Evolutionary conservation across 1,140 invertebrate species (phyloP).

Genomic region (Drosophila nasuta): DNA sequence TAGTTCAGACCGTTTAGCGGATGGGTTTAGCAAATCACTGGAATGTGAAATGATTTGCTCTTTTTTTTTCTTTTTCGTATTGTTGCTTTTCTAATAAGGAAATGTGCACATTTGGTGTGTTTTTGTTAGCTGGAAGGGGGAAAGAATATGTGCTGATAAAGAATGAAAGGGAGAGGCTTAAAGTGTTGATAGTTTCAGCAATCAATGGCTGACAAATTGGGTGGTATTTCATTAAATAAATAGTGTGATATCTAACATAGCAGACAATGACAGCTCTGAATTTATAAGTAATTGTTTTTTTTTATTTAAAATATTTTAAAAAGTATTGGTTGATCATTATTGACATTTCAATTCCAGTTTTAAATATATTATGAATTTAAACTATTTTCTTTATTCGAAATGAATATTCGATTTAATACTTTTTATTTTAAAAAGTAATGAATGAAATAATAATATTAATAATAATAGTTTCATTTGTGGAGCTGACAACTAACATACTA

Average conservation of each 20-base stretch:
- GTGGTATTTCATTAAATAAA: neutral
- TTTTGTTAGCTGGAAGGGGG: neutral
- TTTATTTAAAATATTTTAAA: no score
- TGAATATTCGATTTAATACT: no score
- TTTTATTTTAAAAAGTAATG: no score
- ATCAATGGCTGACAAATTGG: neutral
- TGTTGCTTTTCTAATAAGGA: neutral
- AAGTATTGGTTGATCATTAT: no score
- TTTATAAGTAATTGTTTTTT: no score
- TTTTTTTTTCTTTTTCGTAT: neutral
- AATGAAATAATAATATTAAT: no score
- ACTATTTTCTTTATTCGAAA: no score
- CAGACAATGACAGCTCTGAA: no score
- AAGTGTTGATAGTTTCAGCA: neutral
- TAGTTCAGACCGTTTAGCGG: constrained; percentile 41
- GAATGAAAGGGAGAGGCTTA: neutral
- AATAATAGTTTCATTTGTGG: no score
- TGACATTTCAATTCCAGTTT: no score
- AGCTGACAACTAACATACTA: no score
- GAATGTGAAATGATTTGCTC: constrained; percentile 26
- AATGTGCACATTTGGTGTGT: neutral
- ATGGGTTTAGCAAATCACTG: constrained; percentile 31
- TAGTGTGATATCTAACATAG: neutral
- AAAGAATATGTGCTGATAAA: constrained; percentile 4
- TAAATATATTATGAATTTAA: no score